Evolutionary conservation across 2,797 vertebrate species (phyloP), one percentile per base, ranked within the genome.

Genomic region (Galaxias olidus): DNA sequence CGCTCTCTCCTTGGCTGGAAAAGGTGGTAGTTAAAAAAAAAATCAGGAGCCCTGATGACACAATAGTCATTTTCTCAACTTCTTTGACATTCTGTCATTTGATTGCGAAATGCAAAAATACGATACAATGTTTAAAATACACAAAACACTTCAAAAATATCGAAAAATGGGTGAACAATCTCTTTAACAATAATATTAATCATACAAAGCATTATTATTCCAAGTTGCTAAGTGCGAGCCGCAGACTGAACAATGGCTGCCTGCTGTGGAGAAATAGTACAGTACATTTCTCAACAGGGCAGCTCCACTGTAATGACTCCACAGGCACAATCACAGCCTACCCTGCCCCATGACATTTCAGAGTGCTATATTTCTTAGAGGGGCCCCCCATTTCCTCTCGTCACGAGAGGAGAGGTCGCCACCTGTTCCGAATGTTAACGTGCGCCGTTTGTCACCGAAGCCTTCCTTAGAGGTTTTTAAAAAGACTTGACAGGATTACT

Each of bases 271-370:
- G 30, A 80, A 68, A 75, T 81, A 75, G 72, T 76, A 76, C 66
- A 65, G 71, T 65, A 73, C 65, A 75, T 78, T 72, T 73, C 81
- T 81, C 80, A 80, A 68, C 61, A 84, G 83, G 77, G 84, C 82
- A 83, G 57, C 68, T 45, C 61, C 76, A 62, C 80, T 74, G 78
- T 77, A 87, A 85, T 71, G 71, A 76, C 71, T 78, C 70, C 70
- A 66, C 71, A 67, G 65, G 79, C 68, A 72, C 69, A 85, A 77
- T 77, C 68, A 68, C 73, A 62, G 68, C 58, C 68, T 19, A 78
- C 79, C 79, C 75, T 64, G 45, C n/a, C n/a, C n/a, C n/a, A 30
- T 88, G 86, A 82, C 84, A 88, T 88, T 87, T 86, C 76, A 79
- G 49, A 65, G 67, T 8, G 18, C 12, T 59, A 43, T 71, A 77